These are phyloP conservation scores for Drosophila santomea DNA, from an alignment of 1,140 invertebrate genomes.

Conservation along the genomic window DNA sequence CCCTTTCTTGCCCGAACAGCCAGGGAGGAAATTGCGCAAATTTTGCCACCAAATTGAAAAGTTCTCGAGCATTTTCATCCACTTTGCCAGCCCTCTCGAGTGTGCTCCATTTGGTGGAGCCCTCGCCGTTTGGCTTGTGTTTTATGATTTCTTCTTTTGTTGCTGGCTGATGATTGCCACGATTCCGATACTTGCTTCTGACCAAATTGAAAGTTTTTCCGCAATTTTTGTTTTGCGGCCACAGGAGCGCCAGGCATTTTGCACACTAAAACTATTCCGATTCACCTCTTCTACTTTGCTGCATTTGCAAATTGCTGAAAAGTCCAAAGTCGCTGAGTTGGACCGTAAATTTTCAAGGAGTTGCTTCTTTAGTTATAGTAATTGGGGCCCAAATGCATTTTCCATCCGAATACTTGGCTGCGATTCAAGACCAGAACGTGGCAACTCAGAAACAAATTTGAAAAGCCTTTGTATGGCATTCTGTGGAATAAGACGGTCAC, in stretches of 20 bases:
- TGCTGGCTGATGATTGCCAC: constrained; percentile 52
- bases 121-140: constrained; percentile 47
- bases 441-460: constrained; percentile 31
- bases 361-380: constrained; percentile 41
- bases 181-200: constrained; percentile 61
- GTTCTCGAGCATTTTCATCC: constrained; percentile 50
- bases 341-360: constrained; percentile 51
- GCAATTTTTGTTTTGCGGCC: constrained; percentile 52
- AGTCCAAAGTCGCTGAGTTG: constrained; percentile 67
- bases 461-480: constrained; percentile 31
- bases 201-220: constrained; percentile 69
- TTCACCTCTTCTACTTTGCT: constrained; percentile 15
- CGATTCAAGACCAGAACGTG: constrained; percentile 31
- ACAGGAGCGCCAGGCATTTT: constrained; percentile 52
- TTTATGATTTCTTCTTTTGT: constrained; percentile 61
- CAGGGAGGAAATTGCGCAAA: constrained; percentile 65
- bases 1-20: constrained; percentile 3
- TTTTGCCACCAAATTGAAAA: constrained; percentile 75
- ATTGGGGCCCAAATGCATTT: constrained; percentile 52
- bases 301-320: constrained; percentile 60
- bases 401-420: constrained; percentile 14
- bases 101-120: constrained; percentile 36
- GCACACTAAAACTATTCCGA: constrained; percentile 61
- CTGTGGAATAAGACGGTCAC: constrained; percentile 2
- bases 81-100: constrained; percentile 18